phyloP scores from a whole-genome alignment of 1,140 invertebrate species.

The Carposina sasakii region DNA sequence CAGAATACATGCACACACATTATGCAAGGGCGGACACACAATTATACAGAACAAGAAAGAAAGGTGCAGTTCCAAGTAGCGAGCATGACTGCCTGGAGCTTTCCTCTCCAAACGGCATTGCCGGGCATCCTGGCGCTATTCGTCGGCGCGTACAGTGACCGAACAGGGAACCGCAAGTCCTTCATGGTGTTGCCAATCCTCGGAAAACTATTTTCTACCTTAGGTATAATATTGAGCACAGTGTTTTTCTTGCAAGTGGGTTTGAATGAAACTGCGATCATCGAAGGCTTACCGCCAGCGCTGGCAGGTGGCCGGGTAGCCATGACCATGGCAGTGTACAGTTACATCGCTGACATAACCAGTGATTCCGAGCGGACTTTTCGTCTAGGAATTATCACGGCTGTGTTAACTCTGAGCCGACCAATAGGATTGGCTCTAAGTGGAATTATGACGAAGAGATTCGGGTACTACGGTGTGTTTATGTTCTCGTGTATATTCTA shows the following conservation, averaged over 20 bases:
- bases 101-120: conserved; percentile 72
- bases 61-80: conserved; percentile 73
- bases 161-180: conserved; percentile 74
- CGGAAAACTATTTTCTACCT: conserved; percentile 68
- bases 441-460: conserved; percentile 63
- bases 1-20: conserved; percentile 71
- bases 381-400: conserved; percentile 74
- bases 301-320: conserved; percentile 73
- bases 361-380: conserved; percentile 73
- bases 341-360: conserved; percentile 75
- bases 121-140: conserved; percentile 74
- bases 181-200: conserved; percentile 74
- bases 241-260: conserved; percentile 73
- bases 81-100: conserved; percentile 74
- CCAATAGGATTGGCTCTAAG: conserved; percentile 66
- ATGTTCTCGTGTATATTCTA: conserved; percentile 62
- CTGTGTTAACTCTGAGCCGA: conserved; percentile 67
- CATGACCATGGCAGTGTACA: conserved; percentile 74
- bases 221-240: conserved; percentile 72
- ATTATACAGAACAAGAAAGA: conserved; percentile 65
- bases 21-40: conserved; percentile 61
- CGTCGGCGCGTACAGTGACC: conserved; percentile 77
- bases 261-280: conserved; percentile 70
- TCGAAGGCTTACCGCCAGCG: conserved; percentile 72
- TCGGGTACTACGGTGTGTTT: conserved; percentile 69